phyloP scores from a whole-genome alignment of 2,113 vertebrate species.

The Etia nguti region DNA sequence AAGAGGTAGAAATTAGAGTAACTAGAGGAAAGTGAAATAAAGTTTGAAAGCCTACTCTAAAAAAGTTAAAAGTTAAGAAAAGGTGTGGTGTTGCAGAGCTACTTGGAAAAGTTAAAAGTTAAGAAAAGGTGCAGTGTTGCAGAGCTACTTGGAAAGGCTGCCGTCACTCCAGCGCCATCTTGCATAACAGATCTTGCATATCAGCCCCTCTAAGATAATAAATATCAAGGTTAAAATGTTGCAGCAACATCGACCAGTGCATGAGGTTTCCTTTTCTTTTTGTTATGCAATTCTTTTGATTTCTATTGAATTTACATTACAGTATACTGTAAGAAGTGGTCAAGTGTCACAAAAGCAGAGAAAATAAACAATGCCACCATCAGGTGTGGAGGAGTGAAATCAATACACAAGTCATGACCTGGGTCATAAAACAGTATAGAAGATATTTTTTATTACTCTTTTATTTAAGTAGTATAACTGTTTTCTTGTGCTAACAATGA shows the following conservation, averaged over 20 bases:
- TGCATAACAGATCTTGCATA: no score
- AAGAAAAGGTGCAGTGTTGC: no score
- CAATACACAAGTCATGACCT: fast-evolving
- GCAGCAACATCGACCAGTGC: neutral
- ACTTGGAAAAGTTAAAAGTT: no score
- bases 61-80: no score
- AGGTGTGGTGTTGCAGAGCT: no score
- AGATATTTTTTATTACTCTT: fast-evolving
- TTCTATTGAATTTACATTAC: fast-evolving
- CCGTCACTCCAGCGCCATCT: no score
- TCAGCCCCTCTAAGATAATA: fast-evolving
- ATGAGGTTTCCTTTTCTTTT: neutral
- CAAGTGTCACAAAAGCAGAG: fast-evolving
- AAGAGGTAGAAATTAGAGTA: no score
- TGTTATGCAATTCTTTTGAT: no score
- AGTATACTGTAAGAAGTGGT: fast-evolving
- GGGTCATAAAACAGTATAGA: neutral
- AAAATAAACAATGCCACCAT: fast-evolving
- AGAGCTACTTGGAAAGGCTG: no score
- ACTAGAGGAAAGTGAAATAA: no score
- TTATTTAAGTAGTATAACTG: neutral
- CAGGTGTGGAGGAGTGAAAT: neutral
- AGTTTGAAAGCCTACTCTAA: no score
- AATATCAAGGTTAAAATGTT: neutral
- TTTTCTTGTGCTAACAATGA: neutral